Base-by-base conservation (phyloP, 2,888 invertebrate genomes). In the Tyria jacobaeae region DNA sequence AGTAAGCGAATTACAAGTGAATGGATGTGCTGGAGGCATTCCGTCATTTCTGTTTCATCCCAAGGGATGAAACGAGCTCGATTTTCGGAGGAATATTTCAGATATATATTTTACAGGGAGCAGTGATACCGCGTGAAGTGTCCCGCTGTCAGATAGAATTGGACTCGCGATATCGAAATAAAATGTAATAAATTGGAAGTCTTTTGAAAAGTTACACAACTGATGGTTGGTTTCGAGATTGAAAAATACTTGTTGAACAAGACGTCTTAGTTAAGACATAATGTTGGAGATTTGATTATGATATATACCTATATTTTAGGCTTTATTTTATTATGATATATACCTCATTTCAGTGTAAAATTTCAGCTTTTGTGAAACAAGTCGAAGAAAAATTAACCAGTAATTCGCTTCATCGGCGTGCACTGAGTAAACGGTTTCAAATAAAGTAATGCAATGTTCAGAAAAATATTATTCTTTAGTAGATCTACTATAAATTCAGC, bases 21-120 rank as follows among this genome's bases (percentile, higher is more conserved):
- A 47, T 41, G 44, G 44, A 34, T 21, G 31, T 17, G 47, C 47
- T 49, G 27, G 57, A 14, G 21, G 37, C 44, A 52, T 47, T 35
- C 24, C 47, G 52, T 47, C 52, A 59, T 53, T 59, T 59, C 52
- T 59, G 44, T 52, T 25, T 15, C 25, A 37, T 53, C 52, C 35
- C 52, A 7, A 14, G 59, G 59, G 59, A 59, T 25, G 39, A 41
- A 53, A 27, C 53, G 31, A 52, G 44, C 58, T 34, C 47, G 44
- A 34, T 47, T 21, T 14, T 41, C 7, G 34, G n/a, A n/a, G 25
- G 47, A 47, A 59, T 47, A 58, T 59, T 15, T 59, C 34, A 31
- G 25, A 53, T 34, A 59, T 27, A 59, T 37, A 59, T 59, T 58
- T 58, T 51, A 51, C 39, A 39, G 17, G n/a, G 31, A 57, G 37